A percentile compares a stretch with the other conserved stretches of the same genome.
phyloP scores from a whole-genome alignment of 2,888 invertebrate species.

The Clitarchus hookeri region DNA sequence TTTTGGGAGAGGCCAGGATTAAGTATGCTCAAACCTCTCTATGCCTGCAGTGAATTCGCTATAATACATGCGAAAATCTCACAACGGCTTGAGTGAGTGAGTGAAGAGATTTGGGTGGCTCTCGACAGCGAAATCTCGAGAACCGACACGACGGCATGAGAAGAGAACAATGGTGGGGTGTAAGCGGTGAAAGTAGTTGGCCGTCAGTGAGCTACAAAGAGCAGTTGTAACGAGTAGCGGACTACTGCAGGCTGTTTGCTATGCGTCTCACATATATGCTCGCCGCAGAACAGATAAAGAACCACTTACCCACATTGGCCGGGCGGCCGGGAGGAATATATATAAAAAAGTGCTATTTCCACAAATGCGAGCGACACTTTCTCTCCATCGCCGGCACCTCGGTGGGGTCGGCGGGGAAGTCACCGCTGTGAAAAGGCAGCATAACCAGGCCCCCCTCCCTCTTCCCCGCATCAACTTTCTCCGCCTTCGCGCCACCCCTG shows the following conservation, averaged over 20 bases:
- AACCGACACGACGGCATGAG: too few species aligned
- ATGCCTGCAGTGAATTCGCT: too few species aligned
- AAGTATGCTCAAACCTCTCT: too few species aligned
- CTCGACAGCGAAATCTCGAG: too few species aligned
- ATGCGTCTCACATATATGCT: neutral
- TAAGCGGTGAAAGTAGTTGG: too few species aligned
- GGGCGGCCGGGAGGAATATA: neutral
- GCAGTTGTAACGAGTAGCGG: neutral
- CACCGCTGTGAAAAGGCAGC: neutral
- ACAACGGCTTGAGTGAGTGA: too few species aligned
- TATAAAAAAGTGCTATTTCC: slow-evolving; percentile 1
- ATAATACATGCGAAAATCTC: too few species aligned
- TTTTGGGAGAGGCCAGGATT: too few species aligned
- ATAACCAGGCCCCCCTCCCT: neutral
- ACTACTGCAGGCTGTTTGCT: neutral
- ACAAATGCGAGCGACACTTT: neutral
- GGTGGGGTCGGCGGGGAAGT: slow-evolving; percentile 6
- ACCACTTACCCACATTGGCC: neutral
- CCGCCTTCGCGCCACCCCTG: neutral
- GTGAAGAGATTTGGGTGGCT: too few species aligned
- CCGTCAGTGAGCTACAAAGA: too few species aligned
- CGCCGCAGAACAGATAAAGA: neutral
- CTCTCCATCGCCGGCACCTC: neutral
- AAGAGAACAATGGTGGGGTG: too few species aligned
- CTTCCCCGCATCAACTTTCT: neutral